Evolutionary conservation across 2,888 invertebrate species (phyloP), one percentile per base, ranked within the genome.

Genomic region (Anthophora plumipes): DNA sequence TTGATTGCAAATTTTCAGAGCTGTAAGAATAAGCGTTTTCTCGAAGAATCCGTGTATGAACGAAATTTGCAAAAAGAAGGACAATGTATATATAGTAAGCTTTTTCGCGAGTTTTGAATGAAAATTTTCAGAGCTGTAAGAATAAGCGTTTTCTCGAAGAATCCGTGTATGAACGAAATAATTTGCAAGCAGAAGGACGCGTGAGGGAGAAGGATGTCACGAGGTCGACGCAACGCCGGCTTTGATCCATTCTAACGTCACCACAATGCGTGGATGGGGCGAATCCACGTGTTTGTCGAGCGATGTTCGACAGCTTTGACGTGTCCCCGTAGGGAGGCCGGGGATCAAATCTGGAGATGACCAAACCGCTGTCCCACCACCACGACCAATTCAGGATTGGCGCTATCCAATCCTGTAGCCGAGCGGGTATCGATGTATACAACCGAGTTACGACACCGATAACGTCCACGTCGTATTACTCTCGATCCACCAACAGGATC

Each of bases 231-330:
- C 64, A 80, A 63, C 63, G 39, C 78, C 70, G 59, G 85, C 81
- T 85, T 82, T 82, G 81, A 83, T 83, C 81, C 60, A 70, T 79
- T 71, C 81, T 70, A 77, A 77, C 85, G 87, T 82, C 78, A 76
- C 83, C 86, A 85, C 86, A 87, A 87, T 87, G 84, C 85, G 78
- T 79, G 73, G 83, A 84, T 77, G 77, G 50, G 70, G 69, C 78
- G 80, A 87, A 80, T 85, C 80, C 87, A 74, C 85, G 77, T 85
- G 87, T 87, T 87, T 87, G 84, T 55, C 80, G 77, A 87, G 80
- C 85, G 82, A 87, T 85, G 87, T 84, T 77, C 85, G 85, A 87
- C 85, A 82, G 87, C 85, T 87, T 87, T 87, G 87, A 87, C 87
- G 85, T 82, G 83, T 85, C 72, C 81, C 81, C 76, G 75, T 64